These are phyloP conservation scores for Gordius sp. DNA, from an alignment of 2,888 invertebrate species.

Conservation along the genomic window DNA sequence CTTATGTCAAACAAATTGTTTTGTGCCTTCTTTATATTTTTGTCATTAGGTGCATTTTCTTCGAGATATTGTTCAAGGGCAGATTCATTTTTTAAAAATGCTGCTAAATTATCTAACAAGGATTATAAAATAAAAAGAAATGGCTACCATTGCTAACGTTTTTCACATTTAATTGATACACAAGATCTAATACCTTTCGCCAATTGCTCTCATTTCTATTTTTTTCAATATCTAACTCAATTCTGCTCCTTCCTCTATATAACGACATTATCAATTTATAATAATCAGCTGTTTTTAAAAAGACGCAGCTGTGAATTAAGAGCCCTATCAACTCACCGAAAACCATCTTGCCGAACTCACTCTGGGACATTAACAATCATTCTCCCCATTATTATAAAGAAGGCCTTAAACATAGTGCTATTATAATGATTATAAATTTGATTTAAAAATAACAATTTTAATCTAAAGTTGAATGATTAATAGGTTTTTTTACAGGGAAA, in stretches of 20 bases:
- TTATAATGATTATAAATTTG: too few relatives aligned
- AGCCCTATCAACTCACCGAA: too few relatives aligned
- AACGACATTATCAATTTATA: slow-evolving; percentile 10
- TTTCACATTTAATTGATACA: slow-evolving; percentile 7
- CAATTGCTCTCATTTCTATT: slow-evolving; percentile 13
- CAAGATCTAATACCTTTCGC: slow-evolving; percentile 10
- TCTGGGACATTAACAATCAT: too few relatives aligned
- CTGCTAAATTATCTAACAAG: background rate
- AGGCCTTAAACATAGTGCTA: too few relatives aligned
- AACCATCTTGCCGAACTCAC: too few relatives aligned
- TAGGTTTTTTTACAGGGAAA: too few relatives aligned
- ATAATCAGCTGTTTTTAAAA: too few relatives aligned
- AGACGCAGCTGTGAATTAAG: too few relatives aligned
- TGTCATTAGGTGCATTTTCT: slow-evolving; percentile 11
- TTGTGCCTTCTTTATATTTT: background rate
- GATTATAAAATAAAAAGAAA: background rate
- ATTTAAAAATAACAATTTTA: too few relatives aligned
- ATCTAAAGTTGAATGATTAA: too few relatives aligned
- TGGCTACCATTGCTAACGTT: background rate
- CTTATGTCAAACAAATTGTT: slow-evolving; percentile 1
- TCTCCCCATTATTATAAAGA: too few relatives aligned
- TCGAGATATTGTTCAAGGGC: slow-evolving; percentile 6
- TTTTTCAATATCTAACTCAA: slow-evolving; percentile 13
- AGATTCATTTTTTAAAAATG: slow-evolving; percentile 13
- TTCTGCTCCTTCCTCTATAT: background rate